Evolutionary conservation across 1,140 invertebrate species (phyloP).

Genomic region (Bradysia coprophila): DNA sequence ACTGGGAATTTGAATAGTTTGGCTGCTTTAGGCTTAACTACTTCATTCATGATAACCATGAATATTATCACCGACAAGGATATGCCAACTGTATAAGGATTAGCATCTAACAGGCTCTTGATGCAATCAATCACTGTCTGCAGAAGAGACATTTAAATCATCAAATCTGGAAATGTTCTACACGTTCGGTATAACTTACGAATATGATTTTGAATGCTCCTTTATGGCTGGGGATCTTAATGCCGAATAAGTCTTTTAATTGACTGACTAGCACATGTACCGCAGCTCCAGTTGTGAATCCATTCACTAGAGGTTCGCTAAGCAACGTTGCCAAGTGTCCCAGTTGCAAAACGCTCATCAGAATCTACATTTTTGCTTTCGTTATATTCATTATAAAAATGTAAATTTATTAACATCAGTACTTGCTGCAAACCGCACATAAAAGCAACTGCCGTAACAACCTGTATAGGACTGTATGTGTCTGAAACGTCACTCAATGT

Average conservation of each 20-base stretch:
- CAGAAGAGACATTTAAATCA: constrained; percentile 16
- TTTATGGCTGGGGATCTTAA: constrained; percentile 38
- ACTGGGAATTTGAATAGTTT: constrained; percentile 56
- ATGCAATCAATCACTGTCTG: constrained; percentile 50
- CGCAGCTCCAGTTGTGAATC: constrained; percentile 81
- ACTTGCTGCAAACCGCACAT: constrained; percentile 4
- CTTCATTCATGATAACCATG: constrained; percentile 58
- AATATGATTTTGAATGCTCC: constrained; percentile 56
- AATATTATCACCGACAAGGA: constrained; percentile 49
- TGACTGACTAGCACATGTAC: constrained; percentile 82
- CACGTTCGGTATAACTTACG: constrained; percentile 25
- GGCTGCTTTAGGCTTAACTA: constrained; percentile 57
- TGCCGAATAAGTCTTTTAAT: constrained; percentile 69
- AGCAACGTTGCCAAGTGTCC: constrained; percentile 69
- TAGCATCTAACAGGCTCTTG: constrained; percentile 35
- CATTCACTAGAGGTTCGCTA: constrained; percentile 76
- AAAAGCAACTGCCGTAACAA: constrained; percentile 16
- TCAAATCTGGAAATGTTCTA: too few species aligned
- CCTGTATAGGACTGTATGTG: constrained; percentile 11
- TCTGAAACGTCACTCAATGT: background rate
- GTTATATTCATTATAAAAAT: background rate
- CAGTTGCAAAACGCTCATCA: constrained; percentile 62
- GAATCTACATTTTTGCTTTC: constrained; percentile 42
- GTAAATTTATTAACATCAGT: background rate
- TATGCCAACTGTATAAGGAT: constrained; percentile 44